These are phyloP conservation scores for Delia radicum DNA, from an alignment of 1,140 invertebrate species.

Conservation along the genomic window DNA sequence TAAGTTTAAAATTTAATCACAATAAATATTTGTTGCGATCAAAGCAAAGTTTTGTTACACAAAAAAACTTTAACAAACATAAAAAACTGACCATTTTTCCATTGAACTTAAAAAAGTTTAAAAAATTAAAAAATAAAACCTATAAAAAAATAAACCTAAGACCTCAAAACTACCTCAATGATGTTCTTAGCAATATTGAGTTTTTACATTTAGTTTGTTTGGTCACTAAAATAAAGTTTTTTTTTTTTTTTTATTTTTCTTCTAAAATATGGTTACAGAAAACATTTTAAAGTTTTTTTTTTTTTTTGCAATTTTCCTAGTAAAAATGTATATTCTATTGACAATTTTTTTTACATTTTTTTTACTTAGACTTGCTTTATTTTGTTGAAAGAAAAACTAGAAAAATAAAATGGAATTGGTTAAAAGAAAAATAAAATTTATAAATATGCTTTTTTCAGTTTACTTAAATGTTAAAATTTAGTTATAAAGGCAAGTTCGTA, in stretches of 20 bases:
- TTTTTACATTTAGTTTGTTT: not conserved
- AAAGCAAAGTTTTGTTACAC: not conserved
- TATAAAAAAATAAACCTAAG: not conserved
- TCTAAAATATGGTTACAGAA: not conserved
- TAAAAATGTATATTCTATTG: too few species aligned
- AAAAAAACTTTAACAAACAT: not conserved
- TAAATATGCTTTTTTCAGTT: too few species aligned
- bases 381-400: too few species aligned
- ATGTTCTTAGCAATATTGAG: not conserved
- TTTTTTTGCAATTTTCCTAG: too few species aligned
- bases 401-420: too few species aligned
- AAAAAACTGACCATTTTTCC: not conserved
- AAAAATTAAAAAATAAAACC: not conserved
- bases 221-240: not conserved
- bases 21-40: not conserved
- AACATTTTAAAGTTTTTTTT: not conserved
- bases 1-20: not conserved
- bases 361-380: too few species aligned
- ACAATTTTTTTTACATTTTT: too few species aligned
- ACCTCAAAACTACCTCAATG: not conserved
- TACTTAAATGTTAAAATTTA: too few species aligned
- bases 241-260: not conserved
- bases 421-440: too few species aligned
- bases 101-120: not conserved
- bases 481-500: too few species aligned